Evolutionary conservation across 2,113 vertebrate species (phyloP), one percentile per base, ranked within the genome.

Genomic region (Sceloporus tristichus): DNA sequence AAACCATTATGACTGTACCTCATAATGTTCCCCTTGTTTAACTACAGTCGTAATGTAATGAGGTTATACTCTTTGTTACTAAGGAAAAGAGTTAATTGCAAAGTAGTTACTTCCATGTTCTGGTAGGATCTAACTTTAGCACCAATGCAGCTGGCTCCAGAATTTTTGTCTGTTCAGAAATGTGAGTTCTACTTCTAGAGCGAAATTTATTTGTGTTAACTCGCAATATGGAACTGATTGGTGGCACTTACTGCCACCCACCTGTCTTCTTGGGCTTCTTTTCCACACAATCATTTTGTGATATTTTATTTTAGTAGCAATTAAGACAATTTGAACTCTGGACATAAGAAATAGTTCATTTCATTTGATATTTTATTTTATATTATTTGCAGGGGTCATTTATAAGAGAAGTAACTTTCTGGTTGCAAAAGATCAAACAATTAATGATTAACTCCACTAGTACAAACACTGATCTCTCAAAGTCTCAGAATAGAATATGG

Each of bases 371-470:
- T 42, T 6, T 48, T 4, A 4, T 48, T 48, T 48, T 48, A 14
- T 4, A 5, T 79, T 73, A 34, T 6, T 85, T 29, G 23, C 6
- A 9, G 59, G 11, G 19, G 38, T 9, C 8, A 62, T 79, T 62
- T 48, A 16, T 18, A 79, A 62, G 66, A 38, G 71, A 59, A 18
- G 8, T 56, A 54, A 68, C 73, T 84, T 54, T 78, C 48, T 84
- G n/a, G 83, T 88, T 88, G 81, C 75, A 84, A 84, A 79, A 79
- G 82, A 48, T 59, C 76, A 89, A 71, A 48, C 66, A 16, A 79
- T 85, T 84, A 89, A 89, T 59, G 2, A 89, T 85, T 89, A 88
- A 88, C 87, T 62, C 34, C 42, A 74, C 27, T 38, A 82, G 42
- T 71, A 34, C 38, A 42, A n/a, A 70, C 16, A 14, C 75, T 59